Evolutionary conservation across 2,113 vertebrate species (phyloP).

Genomic region (Alexandromys fortis): DNA sequence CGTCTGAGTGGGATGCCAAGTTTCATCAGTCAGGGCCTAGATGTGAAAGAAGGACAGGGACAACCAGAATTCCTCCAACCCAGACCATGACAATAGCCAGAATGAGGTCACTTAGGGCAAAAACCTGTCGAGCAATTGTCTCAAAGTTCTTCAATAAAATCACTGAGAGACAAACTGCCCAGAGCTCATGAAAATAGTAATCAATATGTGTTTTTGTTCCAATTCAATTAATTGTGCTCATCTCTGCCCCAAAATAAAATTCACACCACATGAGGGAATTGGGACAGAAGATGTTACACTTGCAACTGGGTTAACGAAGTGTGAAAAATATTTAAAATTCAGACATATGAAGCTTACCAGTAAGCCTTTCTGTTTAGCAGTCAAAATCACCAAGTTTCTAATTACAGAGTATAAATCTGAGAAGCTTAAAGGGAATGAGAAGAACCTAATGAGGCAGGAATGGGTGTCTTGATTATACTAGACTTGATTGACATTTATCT

Average conservation of each 20-base stretch:
- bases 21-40: background rate
- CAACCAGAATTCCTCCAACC: background rate
- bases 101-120: background rate
- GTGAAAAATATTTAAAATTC: slow-evolving; percentile 81
- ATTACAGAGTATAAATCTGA: slow-evolving; percentile 76
- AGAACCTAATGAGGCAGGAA: slow-evolving; percentile 79
- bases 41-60: background rate
- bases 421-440: slow-evolving; percentile 79
- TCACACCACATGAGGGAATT: slow-evolving; percentile 63
- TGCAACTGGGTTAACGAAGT: slow-evolving; percentile 82
- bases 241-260: slow-evolving; percentile 77
- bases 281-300: slow-evolving; percentile 50
- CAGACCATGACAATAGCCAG: background rate
- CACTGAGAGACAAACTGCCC: slow-evolving; percentile 59
- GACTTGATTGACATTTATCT: slow-evolving; percentile 78
- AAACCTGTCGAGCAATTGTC: slow-evolving; percentile 31
- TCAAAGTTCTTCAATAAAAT: slow-evolving; percentile 72
- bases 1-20: background rate
- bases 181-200: slow-evolving; percentile 73
- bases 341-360: slow-evolving; percentile 80
- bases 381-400: slow-evolving; percentile 80
- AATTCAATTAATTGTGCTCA: slow-evolving; percentile 76
- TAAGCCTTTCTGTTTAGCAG: slow-evolving; percentile 82
- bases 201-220: slow-evolving; percentile 80
- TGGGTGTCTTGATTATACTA: slow-evolving; percentile 78